Evolutionary conservation across 2,797 vertebrate genomes (phyloP), one percentile per base, ranked within the genome.

Genomic region (Poecile montanus): DNA sequence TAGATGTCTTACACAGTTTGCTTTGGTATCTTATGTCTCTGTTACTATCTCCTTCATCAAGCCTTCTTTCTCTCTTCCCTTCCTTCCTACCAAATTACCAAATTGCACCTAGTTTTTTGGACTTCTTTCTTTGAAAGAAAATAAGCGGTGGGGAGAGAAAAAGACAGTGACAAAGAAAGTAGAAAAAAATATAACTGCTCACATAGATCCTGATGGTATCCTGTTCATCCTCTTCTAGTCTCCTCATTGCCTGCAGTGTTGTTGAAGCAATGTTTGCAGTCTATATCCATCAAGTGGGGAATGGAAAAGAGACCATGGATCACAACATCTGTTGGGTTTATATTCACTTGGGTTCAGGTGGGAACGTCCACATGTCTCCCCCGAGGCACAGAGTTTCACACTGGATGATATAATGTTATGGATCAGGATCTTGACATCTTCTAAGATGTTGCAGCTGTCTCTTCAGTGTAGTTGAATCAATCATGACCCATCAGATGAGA

Each of bases 351-450:
- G 5, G 14, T 51, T 61, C 21, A 21, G 38, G 22, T 53, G 38
- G 17, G 32, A 51, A 32, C 0, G 0, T 17, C 47, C 32, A 38
- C 0, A 1, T 30, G 18, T 7, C 21, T 32, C 6, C 17, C 26
- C 21, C 36, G 21, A 34, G 15, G 9, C 27, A 61, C 10, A 60
- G 22, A 20, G 38, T 36, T 70, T 36, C 47, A 45, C n/a, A 27
- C 2, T 45, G 17, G 17, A 7, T 71, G 14, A 17, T 13, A 29
- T 26, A 26, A 53, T 27, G n/a, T 38, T 61, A 45, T 38, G 18
- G 47, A 45, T 40, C 15, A 71, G 44, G 27, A 38, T 48, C 22
- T 60, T 40, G 32, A 53, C 14, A 36, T 21, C 47, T 32, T 36
- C 38, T 45, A 38, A 38, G 27, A 22, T 32, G 27, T 22, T 54